Base-by-base conservation (phyloP, 1,140 invertebrate species). In the Venustaconcha ellipsiformis region DNA sequence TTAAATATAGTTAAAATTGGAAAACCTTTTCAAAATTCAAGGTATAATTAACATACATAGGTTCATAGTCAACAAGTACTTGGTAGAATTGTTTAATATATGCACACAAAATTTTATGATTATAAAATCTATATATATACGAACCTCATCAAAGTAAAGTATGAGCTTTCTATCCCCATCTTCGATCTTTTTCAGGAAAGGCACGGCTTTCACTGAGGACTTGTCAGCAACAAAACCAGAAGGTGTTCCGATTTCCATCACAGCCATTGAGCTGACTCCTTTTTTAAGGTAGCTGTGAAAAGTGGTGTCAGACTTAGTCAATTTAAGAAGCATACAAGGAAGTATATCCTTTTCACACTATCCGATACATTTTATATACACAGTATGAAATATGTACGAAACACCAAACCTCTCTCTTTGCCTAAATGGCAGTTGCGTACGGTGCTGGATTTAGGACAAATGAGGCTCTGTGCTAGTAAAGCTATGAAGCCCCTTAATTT, bases 111-210 rank as follows among this genome's bases (percentile, higher is more conserved):
- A 11, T 12, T 12, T 48, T 48, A 48, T 67, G 20, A 17, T 30
- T n/a, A 62, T 23, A 62, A 13, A 62, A 62, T n/a, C n/a, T 20
- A 4, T 48, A 14, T 67, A 23, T 67, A 11, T 30, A n/a, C 57
- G 0, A 79, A 89, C 87, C 79, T 83, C 83, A 82, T 96, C 95
- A 84, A 96, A 96, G 84, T 96, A 96, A 17, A 96, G 90, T 23
- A 95, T 90, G 30, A 96, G 92, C 82, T 94, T 93, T 1, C 94
- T 95, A 74, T 95, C 93, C 5, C 92, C 93, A 0, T 94, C 94
- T 88, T 96, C 95, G 1, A 95, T 94, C 80, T 94, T 92, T 87
- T 95, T 95, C 3, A 96, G 94, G 72, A 94, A 91, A 15, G 37
- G 30, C 17, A 67, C 55, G 30, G 26, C 23, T 1, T 11, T 76